Evolutionary conservation across 2,888 invertebrate species (phyloP).

Genomic region (Oligia strigilis): DNA sequence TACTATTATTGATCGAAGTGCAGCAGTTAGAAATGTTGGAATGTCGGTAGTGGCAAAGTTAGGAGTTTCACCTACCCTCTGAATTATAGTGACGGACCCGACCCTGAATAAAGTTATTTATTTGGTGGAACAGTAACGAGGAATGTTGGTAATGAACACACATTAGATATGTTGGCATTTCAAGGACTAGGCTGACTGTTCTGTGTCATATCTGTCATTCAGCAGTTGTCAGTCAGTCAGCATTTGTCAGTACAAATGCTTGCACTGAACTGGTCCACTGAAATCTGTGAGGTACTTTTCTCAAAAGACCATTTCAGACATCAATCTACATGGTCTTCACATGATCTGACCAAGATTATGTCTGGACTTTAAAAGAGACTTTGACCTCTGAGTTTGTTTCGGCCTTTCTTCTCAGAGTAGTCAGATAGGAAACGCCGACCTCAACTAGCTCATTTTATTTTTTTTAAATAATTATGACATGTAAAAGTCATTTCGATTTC

Average conservation of each 20-base stretch:
- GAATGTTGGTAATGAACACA: conserved; percentile 46
- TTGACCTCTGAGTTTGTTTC: too few species aligned
- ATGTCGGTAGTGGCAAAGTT: conserved; percentile 40
- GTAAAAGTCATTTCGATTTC: too few species aligned
- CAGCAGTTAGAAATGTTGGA: conserved; percentile 33
- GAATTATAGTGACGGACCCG: conserved; percentile 53
- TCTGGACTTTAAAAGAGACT: too few species aligned
- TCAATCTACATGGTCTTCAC: too few species aligned
- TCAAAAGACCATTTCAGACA: too few species aligned
- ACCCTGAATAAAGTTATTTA: conserved; percentile 48
- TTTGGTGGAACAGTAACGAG: conserved; percentile 14
- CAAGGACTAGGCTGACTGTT: not conserved
- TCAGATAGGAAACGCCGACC: too few species aligned
- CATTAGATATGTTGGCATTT: conserved; percentile 40
- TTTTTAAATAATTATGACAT: too few species aligned
- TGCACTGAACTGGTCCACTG: not conserved
- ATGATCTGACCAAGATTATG: too few species aligned
- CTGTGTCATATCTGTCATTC: not conserved
- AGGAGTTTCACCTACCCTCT: conserved; percentile 39
- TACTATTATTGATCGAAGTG: too few species aligned
- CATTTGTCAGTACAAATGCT: not conserved
- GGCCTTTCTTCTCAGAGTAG: too few species aligned
- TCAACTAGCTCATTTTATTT: too few species aligned
- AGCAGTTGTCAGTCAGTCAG: too few species aligned
- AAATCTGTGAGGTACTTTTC: not conserved